These are phyloP conservation scores for Lanistes nyassanus DNA, from an alignment of 1,140 invertebrate species.

Conservation along the genomic window DNA sequence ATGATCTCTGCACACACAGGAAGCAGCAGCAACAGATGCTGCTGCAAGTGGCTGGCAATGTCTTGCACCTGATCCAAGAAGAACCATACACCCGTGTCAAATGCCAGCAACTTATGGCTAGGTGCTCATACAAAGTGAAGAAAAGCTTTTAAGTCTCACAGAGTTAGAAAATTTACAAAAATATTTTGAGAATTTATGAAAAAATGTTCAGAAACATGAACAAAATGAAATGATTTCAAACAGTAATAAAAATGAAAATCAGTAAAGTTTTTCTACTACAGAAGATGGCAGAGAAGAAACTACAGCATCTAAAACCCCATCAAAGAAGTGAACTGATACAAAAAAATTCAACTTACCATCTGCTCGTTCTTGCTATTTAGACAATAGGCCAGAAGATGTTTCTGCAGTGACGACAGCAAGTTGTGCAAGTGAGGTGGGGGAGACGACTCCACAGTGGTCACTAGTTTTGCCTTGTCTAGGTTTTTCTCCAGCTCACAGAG, in stretches of 20 bases:
- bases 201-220: too few relatives aligned
- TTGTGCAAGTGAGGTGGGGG: constrained; percentile 68
- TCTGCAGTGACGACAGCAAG: constrained; percentile 73
- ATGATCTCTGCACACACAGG: constrained; percentile 69
- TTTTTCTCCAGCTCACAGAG: constrained; percentile 64
- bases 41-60: constrained; percentile 66
- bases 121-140: background rate
- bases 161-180: background rate
- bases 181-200: too few relatives aligned
- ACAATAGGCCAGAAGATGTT: constrained; percentile 72
- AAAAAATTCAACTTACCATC: constrained; percentile 15
- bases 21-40: constrained; percentile 70
- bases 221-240: too few relatives aligned
- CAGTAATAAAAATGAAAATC: too few relatives aligned
- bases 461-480: constrained; percentile 47
- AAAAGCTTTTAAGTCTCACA: background rate
- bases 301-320: too few relatives aligned
- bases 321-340: too few relatives aligned
- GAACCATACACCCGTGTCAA: background rate
- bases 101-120: background rate
- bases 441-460: constrained; percentile 32
- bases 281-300: too few relatives aligned
- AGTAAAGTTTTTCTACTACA: too few relatives aligned
- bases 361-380: constrained; percentile 41
- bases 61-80: constrained; percentile 24